Base-by-base conservation (phyloP, 1,140 invertebrate genomes). In the Anoplophora glabripennis region DNA sequence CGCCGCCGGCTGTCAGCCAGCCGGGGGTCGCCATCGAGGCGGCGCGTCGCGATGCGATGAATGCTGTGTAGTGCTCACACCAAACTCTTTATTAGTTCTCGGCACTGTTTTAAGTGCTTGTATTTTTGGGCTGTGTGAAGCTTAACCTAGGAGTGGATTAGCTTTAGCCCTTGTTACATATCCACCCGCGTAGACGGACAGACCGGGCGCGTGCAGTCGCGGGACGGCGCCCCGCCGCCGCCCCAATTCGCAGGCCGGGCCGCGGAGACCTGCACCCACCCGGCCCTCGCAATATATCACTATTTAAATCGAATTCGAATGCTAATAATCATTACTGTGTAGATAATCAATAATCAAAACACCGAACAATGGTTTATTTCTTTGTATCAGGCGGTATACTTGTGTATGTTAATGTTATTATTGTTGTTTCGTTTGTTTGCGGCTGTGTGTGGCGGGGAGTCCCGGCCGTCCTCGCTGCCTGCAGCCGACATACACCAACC, bases 61-160 rank as follows among this genome's bases (percentile, higher is more conserved):
- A 70, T 64, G 73, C 73, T 72, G 73, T 74, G 73, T 75, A 75
- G 73, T 75, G 73, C 73, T 75, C 71, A 74, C 71, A 72, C 69
- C 67, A 68, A 74, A 74, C 66, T 75, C 66, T 73, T 54, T 54
- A 66, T 74, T 74, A 72, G 69, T 74, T 69, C 61, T 70, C 70
- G 64, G 74, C 74, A 76, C 74, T 76, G 74, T 76, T 76, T 76
- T 76, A 76, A 76, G 74, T 76, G 74, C 74, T 76, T 74, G 71
- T 75, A 72, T 72, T 74, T 75, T 75, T 72, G 74, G 74, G 74
- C 74, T 76, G 74, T 76, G 74, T 75, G 74, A 76, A 76, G 74
- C 74, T 76, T 74, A 65, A 61, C 68, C 67, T 74, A 74, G 73
- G 73, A 72, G 74, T 75, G 74, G 74, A 76, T 74, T 76, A 75